Percentiles rank a stretch among this genome's conserved stretches.
phyloP scores from a whole-genome alignment of 2,797 vertebrate genomes.

The Peromyscus melanophrys region DNA sequence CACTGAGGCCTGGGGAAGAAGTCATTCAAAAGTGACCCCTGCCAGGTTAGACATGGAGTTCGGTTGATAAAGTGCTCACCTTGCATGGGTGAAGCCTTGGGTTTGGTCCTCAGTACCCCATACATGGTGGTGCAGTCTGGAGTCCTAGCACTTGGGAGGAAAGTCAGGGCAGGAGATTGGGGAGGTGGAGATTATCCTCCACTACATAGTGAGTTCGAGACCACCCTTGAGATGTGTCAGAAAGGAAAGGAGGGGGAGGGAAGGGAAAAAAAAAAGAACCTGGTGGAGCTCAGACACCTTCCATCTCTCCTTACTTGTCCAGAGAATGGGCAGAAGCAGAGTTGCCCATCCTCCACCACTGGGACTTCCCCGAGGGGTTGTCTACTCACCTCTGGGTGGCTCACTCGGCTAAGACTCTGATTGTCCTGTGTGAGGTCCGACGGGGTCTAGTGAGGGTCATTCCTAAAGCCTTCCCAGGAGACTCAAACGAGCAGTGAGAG shows the following conservation, averaged over 20 bases:
- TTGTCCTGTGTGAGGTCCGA: background rate
- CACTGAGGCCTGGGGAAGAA: slow-evolving; percentile 51
- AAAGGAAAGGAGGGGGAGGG: background rate
- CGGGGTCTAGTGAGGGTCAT: background rate
- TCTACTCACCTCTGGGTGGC: too few relatives aligned
- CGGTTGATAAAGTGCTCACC: too few relatives aligned
- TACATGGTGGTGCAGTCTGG: too few relatives aligned
- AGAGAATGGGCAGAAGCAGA: slow-evolving; percentile 84
- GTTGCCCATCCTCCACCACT: background rate
- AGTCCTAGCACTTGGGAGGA: background rate
- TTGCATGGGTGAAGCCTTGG: background rate
- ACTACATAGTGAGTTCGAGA: background rate
- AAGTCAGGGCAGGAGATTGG: too few relatives aligned
- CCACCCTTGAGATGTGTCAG: background rate
- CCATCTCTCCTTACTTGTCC: slow-evolving; percentile 69
- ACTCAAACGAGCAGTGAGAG: rapidly evolving
- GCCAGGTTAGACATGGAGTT: slow-evolving; percentile 25
- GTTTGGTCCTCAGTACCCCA: background rate
- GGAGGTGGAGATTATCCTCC: background rate
- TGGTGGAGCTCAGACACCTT: slow-evolving; percentile 85
- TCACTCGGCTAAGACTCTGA: background rate
- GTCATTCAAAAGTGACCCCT: slow-evolving; percentile 79
- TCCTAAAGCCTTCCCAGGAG: background rate
- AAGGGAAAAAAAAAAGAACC: background rate
- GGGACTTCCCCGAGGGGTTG: background rate